A percentile compares a stretch with the other conserved stretches of the same genome.
Evolutionary conservation across 1,140 invertebrate genomes (phyloP).

Genomic region (Maniola jurtina): DNA sequence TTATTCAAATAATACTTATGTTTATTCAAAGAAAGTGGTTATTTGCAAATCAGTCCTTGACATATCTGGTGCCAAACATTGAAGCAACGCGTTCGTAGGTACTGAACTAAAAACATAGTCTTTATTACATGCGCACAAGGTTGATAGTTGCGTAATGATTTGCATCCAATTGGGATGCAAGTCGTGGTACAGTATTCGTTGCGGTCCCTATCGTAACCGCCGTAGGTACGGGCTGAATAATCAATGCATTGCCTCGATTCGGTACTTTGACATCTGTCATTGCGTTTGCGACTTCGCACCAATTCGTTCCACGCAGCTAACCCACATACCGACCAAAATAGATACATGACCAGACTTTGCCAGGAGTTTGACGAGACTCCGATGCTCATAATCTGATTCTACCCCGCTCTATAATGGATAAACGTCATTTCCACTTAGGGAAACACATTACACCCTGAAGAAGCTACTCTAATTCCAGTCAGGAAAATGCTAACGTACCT

Average conservation of each 20-base stretch:
- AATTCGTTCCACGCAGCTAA: slow-evolving; percentile 9
- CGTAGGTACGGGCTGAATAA: slow-evolving; percentile 54
- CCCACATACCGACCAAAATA: slow-evolving; percentile 3
- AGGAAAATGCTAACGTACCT: too few relatives aligned
- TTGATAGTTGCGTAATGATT: slow-evolving; percentile 13
- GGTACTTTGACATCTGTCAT: slow-evolving; percentile 53
- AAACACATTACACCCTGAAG: too few relatives aligned
- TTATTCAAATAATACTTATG: background rate
- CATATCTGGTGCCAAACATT: slow-evolving; percentile 61
- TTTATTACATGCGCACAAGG: slow-evolving; percentile 6
- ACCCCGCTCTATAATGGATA: too few relatives aligned
- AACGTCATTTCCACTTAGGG: too few relatives aligned
- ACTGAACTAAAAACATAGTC: background rate
- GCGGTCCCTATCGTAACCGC: slow-evolving; percentile 57
- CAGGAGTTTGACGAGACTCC: too few relatives aligned
- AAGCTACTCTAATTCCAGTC: too few relatives aligned
- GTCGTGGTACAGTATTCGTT: slow-evolving; percentile 57
- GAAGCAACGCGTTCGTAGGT: slow-evolving; percentile 49
- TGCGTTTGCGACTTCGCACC: slow-evolving; percentile 10
- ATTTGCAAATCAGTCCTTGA: slow-evolving; percentile 68
- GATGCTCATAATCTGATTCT: too few relatives aligned
- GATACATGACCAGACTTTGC: too few relatives aligned
- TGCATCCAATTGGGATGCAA: slow-evolving; percentile 52
- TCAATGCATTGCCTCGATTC: slow-evolving; percentile 47
- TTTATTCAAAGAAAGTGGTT: slow-evolving; percentile 53